Evolutionary conservation across 2,797 vertebrate species (phyloP).

Genomic region (Sorex maritimensis): DNA sequence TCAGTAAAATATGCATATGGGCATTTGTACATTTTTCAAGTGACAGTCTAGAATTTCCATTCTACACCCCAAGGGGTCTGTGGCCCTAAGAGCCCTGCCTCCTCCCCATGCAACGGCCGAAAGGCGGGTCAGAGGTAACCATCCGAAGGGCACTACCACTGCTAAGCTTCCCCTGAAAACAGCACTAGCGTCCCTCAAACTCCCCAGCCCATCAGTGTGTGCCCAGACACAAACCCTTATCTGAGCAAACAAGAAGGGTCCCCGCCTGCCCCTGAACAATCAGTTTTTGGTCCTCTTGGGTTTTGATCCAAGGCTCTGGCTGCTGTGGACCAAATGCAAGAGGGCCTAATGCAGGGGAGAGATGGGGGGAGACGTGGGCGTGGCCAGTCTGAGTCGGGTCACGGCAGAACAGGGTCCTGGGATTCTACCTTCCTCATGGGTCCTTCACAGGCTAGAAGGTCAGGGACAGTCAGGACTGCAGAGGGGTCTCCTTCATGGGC

Average conservation of each 20-base stretch:
- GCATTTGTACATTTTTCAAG: neutral
- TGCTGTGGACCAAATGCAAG: neutral
- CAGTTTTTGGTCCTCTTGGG: neutral
- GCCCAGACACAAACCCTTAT: neutral
- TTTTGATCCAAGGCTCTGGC: neutral
- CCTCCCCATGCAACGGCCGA: no score
- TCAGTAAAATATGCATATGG: neutral
- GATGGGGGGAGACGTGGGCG: no score
- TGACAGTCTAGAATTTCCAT: neutral
- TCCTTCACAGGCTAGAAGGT: neutral
- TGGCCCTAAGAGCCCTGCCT: neutral
- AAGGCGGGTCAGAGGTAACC: neutral
- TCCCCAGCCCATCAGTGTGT: rapidly evolving
- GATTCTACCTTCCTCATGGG: neutral
- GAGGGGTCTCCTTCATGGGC: neutral
- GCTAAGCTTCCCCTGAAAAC: neutral
- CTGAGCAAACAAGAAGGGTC: neutral
- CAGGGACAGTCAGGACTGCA: neutral
- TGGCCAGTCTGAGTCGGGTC: neutral
- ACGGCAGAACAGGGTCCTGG: neutral
- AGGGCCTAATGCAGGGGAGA: no score
- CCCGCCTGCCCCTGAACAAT: neutral
- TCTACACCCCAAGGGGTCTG: conserved; percentile 29
- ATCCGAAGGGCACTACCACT: neutral
- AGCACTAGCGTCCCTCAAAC: neutral